phyloP scores from a whole-genome alignment of 2,113 vertebrate genomes.

The Prionailurus bengalensis region DNA sequence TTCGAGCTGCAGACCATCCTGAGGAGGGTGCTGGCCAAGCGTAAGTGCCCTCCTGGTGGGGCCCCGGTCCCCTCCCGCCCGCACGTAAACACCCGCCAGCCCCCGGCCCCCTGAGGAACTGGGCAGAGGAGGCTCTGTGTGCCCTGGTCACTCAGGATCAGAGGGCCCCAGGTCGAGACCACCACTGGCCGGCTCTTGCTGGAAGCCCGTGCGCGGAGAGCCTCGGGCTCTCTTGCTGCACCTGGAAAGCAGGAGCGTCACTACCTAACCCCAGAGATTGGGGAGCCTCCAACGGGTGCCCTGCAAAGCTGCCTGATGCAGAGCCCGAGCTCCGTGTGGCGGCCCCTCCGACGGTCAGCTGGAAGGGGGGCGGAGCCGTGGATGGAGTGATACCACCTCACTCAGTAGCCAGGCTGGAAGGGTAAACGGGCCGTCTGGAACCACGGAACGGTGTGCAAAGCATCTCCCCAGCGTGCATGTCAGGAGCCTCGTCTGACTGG shows the following conservation, averaged over 20 bases:
- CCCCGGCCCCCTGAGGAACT: accelerated
- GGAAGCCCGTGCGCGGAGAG: background rate
- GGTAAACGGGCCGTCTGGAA: background rate
- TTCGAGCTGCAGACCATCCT: conserved; percentile 89
- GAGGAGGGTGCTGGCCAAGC: conserved; percentile 88
- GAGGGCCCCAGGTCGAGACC: background rate
- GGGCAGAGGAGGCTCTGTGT: background rate
- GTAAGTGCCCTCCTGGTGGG: conserved; percentile 81
- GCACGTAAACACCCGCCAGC: accelerated
- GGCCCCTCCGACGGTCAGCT: accelerated
- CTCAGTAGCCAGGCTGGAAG: background rate
- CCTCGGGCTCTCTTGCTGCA: background rate
- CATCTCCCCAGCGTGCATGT: background rate
- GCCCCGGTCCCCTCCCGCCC: background rate
- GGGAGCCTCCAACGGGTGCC: no score
- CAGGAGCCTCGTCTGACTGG: background rate
- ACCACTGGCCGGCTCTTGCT: background rate
- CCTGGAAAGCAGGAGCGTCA: background rate
- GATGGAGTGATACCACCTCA: background rate
- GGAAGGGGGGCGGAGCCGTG: background rate
- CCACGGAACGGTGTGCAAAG: background rate
- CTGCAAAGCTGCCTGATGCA: no score
- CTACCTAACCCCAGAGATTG: background rate
- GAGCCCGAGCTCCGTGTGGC: accelerated
- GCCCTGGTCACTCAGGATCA: background rate